These are phyloP conservation scores for Prolemur simus DNA, from an alignment of 2,113 vertebrate genomes.

Conservation along the genomic window DNA sequence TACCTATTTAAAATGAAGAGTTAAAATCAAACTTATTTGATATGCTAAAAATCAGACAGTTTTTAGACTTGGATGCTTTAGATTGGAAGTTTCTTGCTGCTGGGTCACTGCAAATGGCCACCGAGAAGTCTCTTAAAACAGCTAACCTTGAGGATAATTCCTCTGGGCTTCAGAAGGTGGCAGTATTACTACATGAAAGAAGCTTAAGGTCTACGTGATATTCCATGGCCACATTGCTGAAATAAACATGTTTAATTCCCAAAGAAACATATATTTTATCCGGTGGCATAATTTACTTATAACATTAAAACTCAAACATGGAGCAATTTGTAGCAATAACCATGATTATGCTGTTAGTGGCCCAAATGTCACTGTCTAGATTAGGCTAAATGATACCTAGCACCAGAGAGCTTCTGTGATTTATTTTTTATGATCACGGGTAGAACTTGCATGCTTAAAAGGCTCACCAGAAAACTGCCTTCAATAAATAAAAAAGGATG, in stretches of 20 bases:
- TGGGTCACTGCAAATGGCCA: neutral
- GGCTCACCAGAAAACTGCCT: constrained; percentile 71
- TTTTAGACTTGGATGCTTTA: neutral
- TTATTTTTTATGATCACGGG: constrained; percentile 85
- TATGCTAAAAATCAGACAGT: neutral
- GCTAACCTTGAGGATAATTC: constrained; percentile 79
- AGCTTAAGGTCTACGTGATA: constrained; percentile 36
- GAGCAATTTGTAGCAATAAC: constrained; percentile 88
- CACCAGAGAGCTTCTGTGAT: constrained; percentile 83
- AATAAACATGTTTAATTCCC: constrained; percentile 89
- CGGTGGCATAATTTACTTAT: constrained; percentile 89
- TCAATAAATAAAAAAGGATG: constrained; percentile 71
- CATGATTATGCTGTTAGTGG: constrained; percentile 87
- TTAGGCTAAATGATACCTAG: constrained; percentile 86
- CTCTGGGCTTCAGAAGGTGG: constrained; percentile 90
- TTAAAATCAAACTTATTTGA: neutral
- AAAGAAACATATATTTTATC: constrained; percentile 88
- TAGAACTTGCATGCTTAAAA: constrained; percentile 82
- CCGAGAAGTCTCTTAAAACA: neutral
- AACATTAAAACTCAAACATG: constrained; percentile 89
- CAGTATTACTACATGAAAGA: constrained; percentile 91
- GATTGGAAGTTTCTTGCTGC: neutral
- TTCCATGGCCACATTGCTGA: constrained; percentile 76
- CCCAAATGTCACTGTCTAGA: constrained; percentile 86
- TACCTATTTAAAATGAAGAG: constrained; percentile 10